These are phyloP conservation scores for Drosophila sulfurigaster DNA, from an alignment of 1,140 invertebrate species.

Conservation along the genomic window DNA sequence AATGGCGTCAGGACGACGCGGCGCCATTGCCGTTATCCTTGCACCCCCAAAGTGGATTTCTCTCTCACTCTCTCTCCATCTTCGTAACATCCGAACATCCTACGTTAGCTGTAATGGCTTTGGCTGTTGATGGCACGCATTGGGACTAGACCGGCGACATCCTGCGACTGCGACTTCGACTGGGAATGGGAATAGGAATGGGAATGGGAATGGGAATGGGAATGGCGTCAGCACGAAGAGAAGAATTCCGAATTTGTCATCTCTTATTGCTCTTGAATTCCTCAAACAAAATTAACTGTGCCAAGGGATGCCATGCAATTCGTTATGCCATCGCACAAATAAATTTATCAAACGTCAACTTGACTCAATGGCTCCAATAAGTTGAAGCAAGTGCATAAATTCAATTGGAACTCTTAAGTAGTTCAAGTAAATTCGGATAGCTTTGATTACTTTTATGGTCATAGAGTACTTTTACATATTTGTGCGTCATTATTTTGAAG, in stretches of 20 bases:
- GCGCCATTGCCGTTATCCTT: slow-evolving; percentile 58
- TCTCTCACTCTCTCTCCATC: background rate
- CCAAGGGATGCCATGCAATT: slow-evolving; percentile 12
- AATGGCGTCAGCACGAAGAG: slow-evolving; percentile 40
- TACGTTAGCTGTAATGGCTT: slow-evolving; percentile 26
- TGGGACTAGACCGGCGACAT: slow-evolving; percentile 11
- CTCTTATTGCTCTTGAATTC: slow-evolving; percentile 40
- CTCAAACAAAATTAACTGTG: background rate
- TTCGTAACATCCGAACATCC: background rate
- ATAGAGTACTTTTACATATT: too few relatives aligned
- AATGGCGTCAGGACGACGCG: slow-evolving; percentile 76
- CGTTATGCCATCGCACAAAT: background rate
- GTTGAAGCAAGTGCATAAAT: background rate
- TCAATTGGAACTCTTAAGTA: background rate
- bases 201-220: background rate
- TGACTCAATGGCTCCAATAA: background rate
- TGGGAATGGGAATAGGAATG: too few relatives aligned
- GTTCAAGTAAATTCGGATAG: background rate
- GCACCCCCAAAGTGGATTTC: background rate
- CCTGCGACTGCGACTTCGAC: background rate
- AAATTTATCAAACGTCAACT: slow-evolving; percentile 3
- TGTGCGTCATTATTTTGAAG: too few relatives aligned
- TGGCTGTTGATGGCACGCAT: slow-evolving; percentile 30
- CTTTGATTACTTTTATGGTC: background rate
- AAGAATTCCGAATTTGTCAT: slow-evolving; percentile 11